phyloP scores from a whole-genome alignment of 2,113 vertebrate genomes.

The Urocitellus parryii region DNA sequence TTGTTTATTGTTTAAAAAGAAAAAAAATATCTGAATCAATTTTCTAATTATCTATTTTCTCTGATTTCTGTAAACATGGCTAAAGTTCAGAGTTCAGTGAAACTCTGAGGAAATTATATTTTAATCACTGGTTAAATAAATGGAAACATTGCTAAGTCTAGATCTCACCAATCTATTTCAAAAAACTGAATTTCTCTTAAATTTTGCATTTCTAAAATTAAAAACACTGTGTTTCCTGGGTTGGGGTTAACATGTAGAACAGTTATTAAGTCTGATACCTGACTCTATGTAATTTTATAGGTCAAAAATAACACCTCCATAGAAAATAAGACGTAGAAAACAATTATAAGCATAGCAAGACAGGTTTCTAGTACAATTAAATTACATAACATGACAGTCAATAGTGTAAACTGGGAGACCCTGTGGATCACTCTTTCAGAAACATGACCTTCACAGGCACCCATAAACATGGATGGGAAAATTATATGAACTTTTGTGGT shows the following conservation, averaged over 20 bases:
- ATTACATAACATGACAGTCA: neutral
- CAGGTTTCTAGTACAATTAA: neutral
- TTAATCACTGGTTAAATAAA: constrained; percentile 39
- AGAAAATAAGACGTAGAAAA: neutral
- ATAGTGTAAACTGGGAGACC: rapidly evolving
- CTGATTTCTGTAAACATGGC: neutral
- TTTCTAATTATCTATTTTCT: neutral
- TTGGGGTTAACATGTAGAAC: neutral
- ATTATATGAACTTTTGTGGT: neutral
- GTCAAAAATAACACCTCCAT: neutral
- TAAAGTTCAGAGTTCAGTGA: neutral
- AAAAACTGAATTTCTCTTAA: constrained; percentile 17
- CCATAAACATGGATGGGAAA: neutral
- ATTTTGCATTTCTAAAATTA: neutral
- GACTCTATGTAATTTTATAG: neutral
- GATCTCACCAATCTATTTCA: neutral
- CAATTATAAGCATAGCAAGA: neutral
- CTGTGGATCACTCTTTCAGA: neutral
- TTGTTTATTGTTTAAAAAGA: constrained; percentile 4
- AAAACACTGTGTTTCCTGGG: neutral
- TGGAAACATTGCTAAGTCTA: neutral
- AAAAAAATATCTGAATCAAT: neutral
- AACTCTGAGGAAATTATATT: neutral
- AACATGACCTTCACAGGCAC: neutral
- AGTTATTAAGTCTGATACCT: neutral